These are phyloP conservation scores for Misgurnus mizolepis DNA, from an alignment of 2,113 vertebrate species.

Conservation along the genomic window DNA sequence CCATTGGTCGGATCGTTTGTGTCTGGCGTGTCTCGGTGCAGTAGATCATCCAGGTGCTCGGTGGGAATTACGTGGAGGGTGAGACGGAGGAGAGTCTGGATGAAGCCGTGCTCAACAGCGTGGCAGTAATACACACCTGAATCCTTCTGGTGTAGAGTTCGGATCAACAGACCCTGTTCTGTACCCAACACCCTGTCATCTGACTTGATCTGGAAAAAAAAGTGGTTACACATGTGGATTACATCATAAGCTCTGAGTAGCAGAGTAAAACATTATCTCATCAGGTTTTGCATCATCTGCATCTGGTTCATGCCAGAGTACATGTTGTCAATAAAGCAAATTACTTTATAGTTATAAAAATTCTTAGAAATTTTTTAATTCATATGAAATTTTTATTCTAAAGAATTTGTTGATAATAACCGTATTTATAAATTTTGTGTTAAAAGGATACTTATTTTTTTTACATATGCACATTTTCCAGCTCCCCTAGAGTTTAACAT, in stretches of 20 bases:
- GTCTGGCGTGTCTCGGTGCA: conserved; percentile 78
- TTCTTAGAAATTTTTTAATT: too few species aligned
- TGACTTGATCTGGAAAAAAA: conserved; percentile 78
- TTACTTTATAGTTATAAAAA: too few species aligned
- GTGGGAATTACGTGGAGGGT: conserved; percentile 92
- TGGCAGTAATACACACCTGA: conserved; percentile 91
- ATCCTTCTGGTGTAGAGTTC: conserved; percentile 83
- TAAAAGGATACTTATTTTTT: too few species aligned
- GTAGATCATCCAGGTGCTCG: conserved; percentile 87
- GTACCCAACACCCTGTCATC: conserved; percentile 86
- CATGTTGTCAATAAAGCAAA: too few species aligned
- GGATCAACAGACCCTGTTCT: conserved; percentile 90
- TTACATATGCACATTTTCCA: too few species aligned
- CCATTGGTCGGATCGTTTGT: conserved; percentile 74
- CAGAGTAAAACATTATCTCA: not conserved
- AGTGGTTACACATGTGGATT: not conserved
- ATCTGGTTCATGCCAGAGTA: too few species aligned
- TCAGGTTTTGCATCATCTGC: too few species aligned
- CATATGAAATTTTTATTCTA: too few species aligned
- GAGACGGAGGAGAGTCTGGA: conserved; percentile 91
- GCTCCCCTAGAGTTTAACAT: too few species aligned
- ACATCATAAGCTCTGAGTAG: not conserved
- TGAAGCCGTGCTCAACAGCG: conserved; percentile 94
- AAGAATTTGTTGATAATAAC: too few species aligned
- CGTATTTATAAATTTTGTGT: too few species aligned